These are phyloP conservation scores for Sciurus niger DNA, from an alignment of 2,113 vertebrate genomes.

Conservation along the genomic window DNA sequence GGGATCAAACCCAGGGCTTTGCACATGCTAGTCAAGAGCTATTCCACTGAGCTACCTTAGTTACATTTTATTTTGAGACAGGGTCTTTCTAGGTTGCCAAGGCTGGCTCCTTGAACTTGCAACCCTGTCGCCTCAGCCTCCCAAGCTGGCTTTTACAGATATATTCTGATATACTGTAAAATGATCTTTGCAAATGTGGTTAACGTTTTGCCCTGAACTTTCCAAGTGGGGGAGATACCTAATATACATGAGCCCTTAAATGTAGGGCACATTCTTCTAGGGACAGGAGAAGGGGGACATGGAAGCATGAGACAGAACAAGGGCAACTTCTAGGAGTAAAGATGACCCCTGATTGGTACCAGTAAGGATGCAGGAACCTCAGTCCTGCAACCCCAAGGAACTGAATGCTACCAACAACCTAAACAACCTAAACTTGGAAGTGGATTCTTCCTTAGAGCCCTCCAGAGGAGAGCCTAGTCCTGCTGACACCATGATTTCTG, in stretches of 20 bases:
- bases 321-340: neutral
- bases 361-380: neutral
- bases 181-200: neutral
- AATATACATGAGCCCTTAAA: neutral
- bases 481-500: neutral
- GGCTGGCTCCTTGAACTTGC: neutral
- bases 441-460: neutral
- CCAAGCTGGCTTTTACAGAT: neutral
- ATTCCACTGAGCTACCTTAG: no score
- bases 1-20: neutral
- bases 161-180: neutral
- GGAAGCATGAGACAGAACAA: neutral
- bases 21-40: neutral
- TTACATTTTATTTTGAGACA: no score
- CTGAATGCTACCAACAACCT: neutral
- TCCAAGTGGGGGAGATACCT: neutral
- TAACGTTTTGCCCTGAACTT: neutral
- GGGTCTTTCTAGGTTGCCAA: neutral
- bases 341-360: neutral
- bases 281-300: neutral
- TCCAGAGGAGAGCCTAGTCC: neutral
- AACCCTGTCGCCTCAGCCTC: neutral
- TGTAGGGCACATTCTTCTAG: neutral
- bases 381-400: neutral
- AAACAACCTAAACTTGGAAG: neutral